These are phyloP conservation scores for Antitype chi DNA, from an alignment of 2,888 invertebrate species.

Conservation along the genomic window DNA sequence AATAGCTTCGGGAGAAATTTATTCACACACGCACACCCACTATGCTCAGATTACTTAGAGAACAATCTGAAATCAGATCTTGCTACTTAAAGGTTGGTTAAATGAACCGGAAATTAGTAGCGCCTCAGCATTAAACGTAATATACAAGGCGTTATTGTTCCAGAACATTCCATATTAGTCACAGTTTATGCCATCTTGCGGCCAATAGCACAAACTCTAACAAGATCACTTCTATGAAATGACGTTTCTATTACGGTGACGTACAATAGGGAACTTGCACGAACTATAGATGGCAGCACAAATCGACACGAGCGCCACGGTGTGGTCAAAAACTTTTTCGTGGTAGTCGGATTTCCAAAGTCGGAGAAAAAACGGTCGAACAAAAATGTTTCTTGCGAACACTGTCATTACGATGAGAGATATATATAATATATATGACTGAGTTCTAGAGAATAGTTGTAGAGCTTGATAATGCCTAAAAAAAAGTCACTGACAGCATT, in stretches of 20 bases:
- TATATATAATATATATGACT: too few relatives aligned
- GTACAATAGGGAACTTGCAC: too few relatives aligned
- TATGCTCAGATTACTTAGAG: background rate
- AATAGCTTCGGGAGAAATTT: background rate
- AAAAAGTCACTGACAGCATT: too few relatives aligned
- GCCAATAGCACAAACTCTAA: slow-evolving; percentile 24
- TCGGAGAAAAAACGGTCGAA: too few relatives aligned
- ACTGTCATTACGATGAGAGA: too few relatives aligned
- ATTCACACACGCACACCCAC: background rate
- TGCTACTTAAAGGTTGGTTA: background rate
- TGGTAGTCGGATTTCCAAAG: too few relatives aligned
- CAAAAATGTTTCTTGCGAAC: too few relatives aligned
- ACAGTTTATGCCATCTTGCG: slow-evolving; percentile 30
- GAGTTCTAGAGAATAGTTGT: too few relatives aligned
- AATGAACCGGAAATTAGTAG: slow-evolving; percentile 35
- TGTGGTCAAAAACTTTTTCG: too few relatives aligned
- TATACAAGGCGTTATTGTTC: slow-evolving; percentile 6
- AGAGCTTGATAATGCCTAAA: too few relatives aligned
- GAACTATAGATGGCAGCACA: too few relatives aligned
- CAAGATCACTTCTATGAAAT: background rate
- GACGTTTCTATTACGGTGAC: background rate
- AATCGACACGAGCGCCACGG: too few relatives aligned
- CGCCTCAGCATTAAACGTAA: slow-evolving; percentile 11
- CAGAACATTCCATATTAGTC: slow-evolving; percentile 32
- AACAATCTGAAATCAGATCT: background rate